These are phyloP conservation scores for Perizoma affinitatum DNA, from an alignment of 2,888 invertebrate genomes.

Conservation along the genomic window DNA sequence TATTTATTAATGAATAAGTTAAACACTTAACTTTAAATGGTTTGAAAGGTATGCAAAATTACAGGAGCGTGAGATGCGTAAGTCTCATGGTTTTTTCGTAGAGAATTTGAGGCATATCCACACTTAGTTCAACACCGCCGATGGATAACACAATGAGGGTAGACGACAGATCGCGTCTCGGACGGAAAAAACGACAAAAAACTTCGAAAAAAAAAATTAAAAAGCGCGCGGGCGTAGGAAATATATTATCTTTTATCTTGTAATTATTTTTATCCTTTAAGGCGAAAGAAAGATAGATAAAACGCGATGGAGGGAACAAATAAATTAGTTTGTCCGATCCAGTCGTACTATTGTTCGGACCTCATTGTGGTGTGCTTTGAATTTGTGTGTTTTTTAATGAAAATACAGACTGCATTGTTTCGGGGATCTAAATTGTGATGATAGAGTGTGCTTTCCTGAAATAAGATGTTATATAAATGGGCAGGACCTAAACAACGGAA, in stretches of 20 bases:
- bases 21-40: too few relatives aligned
- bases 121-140: slow-evolving; percentile 45
- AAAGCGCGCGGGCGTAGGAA: slow-evolving; percentile 51
- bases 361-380: slow-evolving; percentile 46
- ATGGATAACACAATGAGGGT: slow-evolving; percentile 69
- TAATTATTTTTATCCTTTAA: slow-evolving; percentile 84
- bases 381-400: slow-evolving; percentile 48
- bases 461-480: slow-evolving; percentile 20
- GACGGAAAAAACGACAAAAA: slow-evolving; percentile 57
- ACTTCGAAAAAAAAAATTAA: slow-evolving; percentile 50
- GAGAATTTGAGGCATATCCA: slow-evolving; percentile 42
- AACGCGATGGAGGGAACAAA: slow-evolving; percentile 52
- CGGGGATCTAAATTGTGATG: slow-evolving; percentile 25
- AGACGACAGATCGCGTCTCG: slow-evolving; percentile 73
- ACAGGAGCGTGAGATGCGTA: too few relatives aligned
- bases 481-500: slow-evolving; percentile 3
- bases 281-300: slow-evolving; percentile 69
- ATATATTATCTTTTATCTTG: slow-evolving; percentile 76
- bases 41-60: too few relatives aligned
- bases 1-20: too few relatives aligned
- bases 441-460: slow-evolving; percentile 21
- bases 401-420: slow-evolving; percentile 39
- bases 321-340: slow-evolving; percentile 78
- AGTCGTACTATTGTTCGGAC: slow-evolving; percentile 51
- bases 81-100: too few relatives aligned